phyloP scores from a whole-genome alignment of 35 echinoderm and acorn worm genomes.

The Patiria miniata region DNA sequence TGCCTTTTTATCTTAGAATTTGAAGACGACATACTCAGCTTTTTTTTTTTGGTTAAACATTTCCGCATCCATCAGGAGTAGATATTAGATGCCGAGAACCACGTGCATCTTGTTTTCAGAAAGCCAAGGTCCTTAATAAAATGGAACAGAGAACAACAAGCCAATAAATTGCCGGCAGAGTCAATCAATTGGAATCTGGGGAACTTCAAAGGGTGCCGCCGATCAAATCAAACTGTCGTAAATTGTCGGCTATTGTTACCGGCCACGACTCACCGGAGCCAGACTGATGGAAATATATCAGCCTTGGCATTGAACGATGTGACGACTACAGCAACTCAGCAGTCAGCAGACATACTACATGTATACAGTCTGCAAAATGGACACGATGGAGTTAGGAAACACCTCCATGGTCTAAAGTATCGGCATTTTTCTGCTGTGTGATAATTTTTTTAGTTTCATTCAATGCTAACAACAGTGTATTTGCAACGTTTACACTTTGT shows the following conservation, averaged over 20 bases:
- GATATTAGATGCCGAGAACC: neutral
- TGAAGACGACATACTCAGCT: neutral
- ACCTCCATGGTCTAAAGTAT: too few relatives aligned
- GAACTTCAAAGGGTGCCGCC: slow-evolving; percentile 5
- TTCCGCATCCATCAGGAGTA: neutral
- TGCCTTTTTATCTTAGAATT: neutral
- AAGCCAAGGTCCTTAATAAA: neutral
- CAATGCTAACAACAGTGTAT: too few relatives aligned
- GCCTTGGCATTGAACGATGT: too few relatives aligned
- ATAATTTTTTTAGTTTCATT: too few relatives aligned
- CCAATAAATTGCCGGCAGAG: slow-evolving; percentile 24
- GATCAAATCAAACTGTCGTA: slow-evolving; percentile 18
- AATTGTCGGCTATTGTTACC: slow-evolving; percentile 20
- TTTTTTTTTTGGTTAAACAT: neutral
- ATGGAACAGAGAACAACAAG: neutral
- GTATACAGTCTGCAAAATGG: too few relatives aligned
- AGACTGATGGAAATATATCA: too few relatives aligned
- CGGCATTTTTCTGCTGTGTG: too few relatives aligned
- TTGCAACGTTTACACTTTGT: too few relatives aligned
- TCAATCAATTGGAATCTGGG: neutral
- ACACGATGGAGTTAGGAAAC: too few relatives aligned
- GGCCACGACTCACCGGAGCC: neutral
- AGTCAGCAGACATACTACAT: too few relatives aligned
- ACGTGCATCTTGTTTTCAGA: neutral
- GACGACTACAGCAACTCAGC: too few relatives aligned